phyloP scores from a whole-genome alignment of 2,797 vertebrate species.

The Sarcoramphus papa region DNA sequence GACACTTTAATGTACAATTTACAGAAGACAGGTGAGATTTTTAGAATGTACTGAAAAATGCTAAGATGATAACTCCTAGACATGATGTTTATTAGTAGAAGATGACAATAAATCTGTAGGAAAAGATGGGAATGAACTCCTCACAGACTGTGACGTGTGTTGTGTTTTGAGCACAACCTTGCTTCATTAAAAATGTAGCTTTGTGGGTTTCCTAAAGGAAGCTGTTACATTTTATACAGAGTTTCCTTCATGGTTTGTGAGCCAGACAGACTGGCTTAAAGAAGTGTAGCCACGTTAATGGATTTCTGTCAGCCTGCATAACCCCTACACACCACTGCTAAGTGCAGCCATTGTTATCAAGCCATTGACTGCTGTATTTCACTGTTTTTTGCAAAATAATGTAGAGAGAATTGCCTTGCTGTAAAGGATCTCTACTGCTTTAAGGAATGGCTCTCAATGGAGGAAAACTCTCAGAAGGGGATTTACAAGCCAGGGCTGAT shows the following conservation, averaged over 20 bases:
- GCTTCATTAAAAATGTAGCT: neutral
- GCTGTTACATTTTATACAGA: neutral
- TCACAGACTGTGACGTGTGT: neutral
- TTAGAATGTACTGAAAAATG: neutral
- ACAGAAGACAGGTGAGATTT: neutral
- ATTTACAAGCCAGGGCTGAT: slow-evolving; percentile 75
- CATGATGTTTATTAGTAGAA: neutral
- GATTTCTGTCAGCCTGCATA: neutral
- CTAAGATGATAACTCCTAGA: neutral
- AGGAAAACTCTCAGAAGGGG: slow-evolving; percentile 77
- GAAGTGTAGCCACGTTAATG: neutral
- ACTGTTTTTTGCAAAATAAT: slow-evolving; percentile 63
- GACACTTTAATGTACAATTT: neutral
- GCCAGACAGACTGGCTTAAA: neutral
- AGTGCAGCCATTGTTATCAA: neutral
- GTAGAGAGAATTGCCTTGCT: slow-evolving; percentile 92
- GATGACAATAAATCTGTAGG: neutral
- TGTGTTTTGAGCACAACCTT: neutral
- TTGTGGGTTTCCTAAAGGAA: neutral
- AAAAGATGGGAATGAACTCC: neutral
- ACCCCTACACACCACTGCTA: neutral
- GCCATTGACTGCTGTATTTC: slow-evolving; percentile 50
- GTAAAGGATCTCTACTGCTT: slow-evolving; percentile 96
- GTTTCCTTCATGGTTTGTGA: neutral
- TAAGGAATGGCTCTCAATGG: slow-evolving; percentile 85